These are phyloP conservation scores for Elysia chlorotica DNA, from an alignment of 1,140 invertebrate genomes.

Conservation along the genomic window DNA sequence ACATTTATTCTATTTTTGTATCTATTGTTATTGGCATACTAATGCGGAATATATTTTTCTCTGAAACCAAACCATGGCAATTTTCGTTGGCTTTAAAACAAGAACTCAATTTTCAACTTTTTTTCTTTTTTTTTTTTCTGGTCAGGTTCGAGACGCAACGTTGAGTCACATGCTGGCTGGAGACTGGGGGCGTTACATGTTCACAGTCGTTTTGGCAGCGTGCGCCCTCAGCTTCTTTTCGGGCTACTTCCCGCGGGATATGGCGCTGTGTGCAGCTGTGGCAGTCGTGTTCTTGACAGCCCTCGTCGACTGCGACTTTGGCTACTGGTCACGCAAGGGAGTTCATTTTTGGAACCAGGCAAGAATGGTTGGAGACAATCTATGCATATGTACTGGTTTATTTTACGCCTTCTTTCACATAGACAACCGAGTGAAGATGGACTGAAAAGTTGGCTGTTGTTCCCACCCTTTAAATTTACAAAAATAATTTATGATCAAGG, in stretches of 20 bases:
- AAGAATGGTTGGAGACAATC: background rate
- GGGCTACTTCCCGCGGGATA: conserved; percentile 42
- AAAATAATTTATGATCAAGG: no score
- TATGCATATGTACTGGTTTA: background rate
- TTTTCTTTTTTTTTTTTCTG: conserved; percentile 1
- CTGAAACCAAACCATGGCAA: background rate
- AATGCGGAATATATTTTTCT: background rate
- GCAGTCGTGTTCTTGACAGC: conserved; percentile 28
- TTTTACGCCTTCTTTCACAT: background rate
- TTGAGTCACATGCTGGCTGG: conserved; percentile 37
- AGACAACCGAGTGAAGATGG: background rate
- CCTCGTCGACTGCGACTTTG: conserved; percentile 10
- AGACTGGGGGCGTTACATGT: conserved; percentile 40
- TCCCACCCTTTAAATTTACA: no score
- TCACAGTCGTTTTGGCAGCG: conserved; percentile 32
- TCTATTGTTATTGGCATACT: background rate
- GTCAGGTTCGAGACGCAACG: conserved; percentile 38
- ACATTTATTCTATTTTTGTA: background rate
- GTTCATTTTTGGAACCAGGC: background rate
- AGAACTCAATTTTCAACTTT: background rate
- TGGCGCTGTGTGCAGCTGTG: conserved; percentile 32
- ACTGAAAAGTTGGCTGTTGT: background rate
- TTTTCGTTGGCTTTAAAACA: background rate
- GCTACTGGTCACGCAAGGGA: background rate
- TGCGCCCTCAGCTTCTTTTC: conserved; percentile 48